These are phyloP conservation scores for Catalaphyllia jardinei DNA, from an alignment of 64 coral and sea anemone species.

Conservation along the genomic window DNA sequence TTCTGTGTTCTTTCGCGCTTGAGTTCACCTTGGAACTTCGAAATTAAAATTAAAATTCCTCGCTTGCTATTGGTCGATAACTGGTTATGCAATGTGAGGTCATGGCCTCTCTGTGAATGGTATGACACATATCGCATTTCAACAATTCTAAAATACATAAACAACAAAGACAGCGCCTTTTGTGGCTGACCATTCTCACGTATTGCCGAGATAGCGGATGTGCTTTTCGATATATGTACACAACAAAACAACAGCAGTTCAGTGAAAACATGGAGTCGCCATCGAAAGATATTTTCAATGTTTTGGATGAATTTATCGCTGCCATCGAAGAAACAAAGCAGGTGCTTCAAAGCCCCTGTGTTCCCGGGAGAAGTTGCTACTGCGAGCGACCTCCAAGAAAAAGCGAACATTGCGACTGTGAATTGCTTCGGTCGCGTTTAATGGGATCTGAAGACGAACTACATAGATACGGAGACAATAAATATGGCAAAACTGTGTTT, in stretches of 20 bases:
- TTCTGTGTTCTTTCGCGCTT: not conserved
- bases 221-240: not conserved
- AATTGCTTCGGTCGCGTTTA: conserved; percentile 41
- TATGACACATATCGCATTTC: not conserved
- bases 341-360: conserved; percentile 80
- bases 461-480: conserved; percentile 37
- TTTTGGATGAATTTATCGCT: conserved; percentile 88
- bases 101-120: not conserved
- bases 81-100: conserved; percentile 8
- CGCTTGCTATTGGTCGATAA: not conserved
- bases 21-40: not conserved
- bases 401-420: conserved; percentile 45
- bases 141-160: not conserved
- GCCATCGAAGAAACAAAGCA: conserved; percentile 93
- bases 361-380: conserved; percentile 47
- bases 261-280: conserved; percentile 43
- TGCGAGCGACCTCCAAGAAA: conserved; percentile 36
- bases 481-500: conserved; percentile 72
- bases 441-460: conserved; percentile 47
- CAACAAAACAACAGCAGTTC: not conserved
- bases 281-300: conserved; percentile 84
- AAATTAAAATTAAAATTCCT: not conserved
- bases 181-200: not conserved
- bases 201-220: not conserved
- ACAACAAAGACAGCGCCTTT: conserved; percentile 14